Percentiles rank a stretch among this genome's conserved stretches.
These are phyloP conservation scores for Himalopsyche phryganea DNA, from an alignment of 1,140 invertebrate genomes.

Conservation along the genomic window DNA sequence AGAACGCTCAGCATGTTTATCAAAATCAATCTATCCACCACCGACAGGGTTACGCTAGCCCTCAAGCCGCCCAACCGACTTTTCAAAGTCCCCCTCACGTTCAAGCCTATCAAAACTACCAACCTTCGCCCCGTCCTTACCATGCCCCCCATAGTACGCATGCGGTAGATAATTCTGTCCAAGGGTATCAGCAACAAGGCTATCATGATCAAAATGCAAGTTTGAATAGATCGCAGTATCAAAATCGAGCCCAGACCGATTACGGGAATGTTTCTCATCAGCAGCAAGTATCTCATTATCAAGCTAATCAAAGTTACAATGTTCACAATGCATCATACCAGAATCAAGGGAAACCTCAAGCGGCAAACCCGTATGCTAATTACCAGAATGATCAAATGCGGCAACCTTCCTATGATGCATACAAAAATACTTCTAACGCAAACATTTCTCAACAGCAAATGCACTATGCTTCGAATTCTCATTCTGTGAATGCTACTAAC, in stretches of 20 bases:
- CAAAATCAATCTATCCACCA: background rate
- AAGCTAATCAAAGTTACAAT: background rate
- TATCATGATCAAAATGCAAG: conserved; percentile 10
- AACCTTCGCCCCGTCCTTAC: background rate
- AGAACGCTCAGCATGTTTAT: conserved; percentile 15
- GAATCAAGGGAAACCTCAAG: conserved; percentile 26
- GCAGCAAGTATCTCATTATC: background rate
- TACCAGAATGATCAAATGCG: background rate
- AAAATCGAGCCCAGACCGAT: background rate
- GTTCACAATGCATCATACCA: conserved; percentile 1
- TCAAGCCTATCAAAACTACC: conserved; percentile 19
- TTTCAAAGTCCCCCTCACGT: conserved; percentile 44
- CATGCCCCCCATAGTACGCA: background rate
- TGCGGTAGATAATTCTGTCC: no score
- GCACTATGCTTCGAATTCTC: background rate
- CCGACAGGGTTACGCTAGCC: conserved; percentile 3
- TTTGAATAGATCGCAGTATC: conserved; percentile 3
- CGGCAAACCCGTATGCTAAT: background rate
- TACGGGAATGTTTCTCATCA: background rate
- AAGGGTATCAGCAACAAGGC: no score
- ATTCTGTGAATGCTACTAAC: no score
- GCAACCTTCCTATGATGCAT: background rate
- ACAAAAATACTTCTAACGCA: conserved; percentile 36
- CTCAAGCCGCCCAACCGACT: conserved; percentile 39
- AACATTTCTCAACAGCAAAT: conserved; percentile 38